phyloP scores from a whole-genome alignment of 2,113 vertebrate genomes.

The Nicator chloris region DNA sequence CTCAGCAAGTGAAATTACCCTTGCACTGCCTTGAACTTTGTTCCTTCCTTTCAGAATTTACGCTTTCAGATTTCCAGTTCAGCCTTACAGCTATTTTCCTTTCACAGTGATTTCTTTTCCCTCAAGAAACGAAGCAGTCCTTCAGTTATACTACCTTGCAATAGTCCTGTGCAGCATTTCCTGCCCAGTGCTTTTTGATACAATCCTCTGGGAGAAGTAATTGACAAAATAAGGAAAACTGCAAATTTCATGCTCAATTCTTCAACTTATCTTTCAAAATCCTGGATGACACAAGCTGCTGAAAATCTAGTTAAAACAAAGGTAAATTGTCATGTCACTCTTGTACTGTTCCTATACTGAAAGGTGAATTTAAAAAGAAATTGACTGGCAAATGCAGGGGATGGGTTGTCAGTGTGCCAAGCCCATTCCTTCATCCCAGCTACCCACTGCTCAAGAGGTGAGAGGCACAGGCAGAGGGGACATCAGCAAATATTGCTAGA shows the following conservation, averaged over 20 bases:
- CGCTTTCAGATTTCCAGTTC: background rate
- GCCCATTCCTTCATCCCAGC: background rate
- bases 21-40: background rate
- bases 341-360: background rate
- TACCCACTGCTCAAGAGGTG: background rate
- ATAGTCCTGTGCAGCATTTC: background rate
- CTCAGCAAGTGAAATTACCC: background rate
- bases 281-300: background rate
- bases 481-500: background rate
- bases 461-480: background rate
- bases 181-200: background rate
- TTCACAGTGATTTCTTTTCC: background rate
- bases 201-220: background rate
- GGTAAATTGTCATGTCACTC: background rate
- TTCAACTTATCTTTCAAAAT: background rate
- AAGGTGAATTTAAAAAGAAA: background rate
- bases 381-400: background rate
- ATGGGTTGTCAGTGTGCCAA: background rate
- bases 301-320: background rate
- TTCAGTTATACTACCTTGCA: background rate
- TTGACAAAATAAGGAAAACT: background rate
- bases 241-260: background rate
- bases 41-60: background rate
- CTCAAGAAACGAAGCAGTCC: background rate
- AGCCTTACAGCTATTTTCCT: background rate